Base-by-base conservation (phyloP, 2,797 vertebrate species). In the Acrossocheilus fasciatus region DNA sequence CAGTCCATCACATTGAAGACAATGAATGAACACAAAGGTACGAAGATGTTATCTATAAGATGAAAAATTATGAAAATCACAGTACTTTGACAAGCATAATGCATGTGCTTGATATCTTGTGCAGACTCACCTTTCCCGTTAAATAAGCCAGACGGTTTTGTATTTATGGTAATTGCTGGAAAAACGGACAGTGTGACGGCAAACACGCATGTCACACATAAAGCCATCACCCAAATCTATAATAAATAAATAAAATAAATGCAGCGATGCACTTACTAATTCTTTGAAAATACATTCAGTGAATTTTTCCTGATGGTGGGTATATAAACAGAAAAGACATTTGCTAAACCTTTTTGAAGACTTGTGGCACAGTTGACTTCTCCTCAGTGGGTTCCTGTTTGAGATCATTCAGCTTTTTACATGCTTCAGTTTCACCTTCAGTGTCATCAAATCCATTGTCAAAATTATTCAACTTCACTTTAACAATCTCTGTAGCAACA, bases 151-250 rank as follows among this genome's bases (percentile, higher is more conserved):
- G 79, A 59, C 12, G 89, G 81, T 68, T 84, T 90, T 73, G 96
- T 95, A 83, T 95, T 94, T 1, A 95, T 95, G 0, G 96, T 96
- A 85, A 97, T 91, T 15, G 96, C 96, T 0, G 97, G 96, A 88
- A 96, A 97, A 5, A 95, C 95, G 0, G 96, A 96, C 6, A 97
- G 93, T 14, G 96, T 97, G 85, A 96, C 88, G 0, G 94, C 93
- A 93, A 97, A 97, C 80, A 94, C 94, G 80, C 95, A 91, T 15
- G 96, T 96, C 23, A 96, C 96, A 0, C 92, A 95, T 10, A 97
- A 76, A 18, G 96, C 97, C 89, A 94, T 90, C 66, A 91, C 73
- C 96, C 96, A 96, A 89, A 97, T 96, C 97, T 97, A 91, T 66
- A 85, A 66, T 59, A 47, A 83, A 89, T 12, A 36, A 12, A 36